A percentile compares a stretch with the other conserved stretches of the same genome.
phyloP scores from a whole-genome alignment of 2,888 invertebrate genomes.

The Cerceris rybyensis region DNA sequence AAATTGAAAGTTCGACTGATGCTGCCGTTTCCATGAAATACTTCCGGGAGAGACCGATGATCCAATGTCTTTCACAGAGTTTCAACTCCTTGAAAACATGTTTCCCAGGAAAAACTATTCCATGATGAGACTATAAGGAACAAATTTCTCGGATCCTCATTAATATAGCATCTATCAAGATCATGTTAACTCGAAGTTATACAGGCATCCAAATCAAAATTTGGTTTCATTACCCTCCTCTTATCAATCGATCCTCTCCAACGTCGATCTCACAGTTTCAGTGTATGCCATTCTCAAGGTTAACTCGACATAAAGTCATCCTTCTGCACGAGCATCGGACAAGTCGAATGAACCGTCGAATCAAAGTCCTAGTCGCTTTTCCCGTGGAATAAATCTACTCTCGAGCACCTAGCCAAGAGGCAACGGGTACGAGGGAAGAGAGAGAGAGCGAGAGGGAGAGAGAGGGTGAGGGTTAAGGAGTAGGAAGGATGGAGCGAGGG shows the following conservation, averaged over 20 bases:
- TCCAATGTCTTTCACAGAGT: no score
- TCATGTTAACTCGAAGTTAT: no score
- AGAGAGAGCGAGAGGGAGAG: slow-evolving; percentile 3
- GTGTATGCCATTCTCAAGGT: neutral
- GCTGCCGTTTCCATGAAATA: no score
- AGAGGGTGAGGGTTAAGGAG: neutral
- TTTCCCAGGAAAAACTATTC: no score
- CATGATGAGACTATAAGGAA: no score
- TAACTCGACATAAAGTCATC: slow-evolving; percentile 8
- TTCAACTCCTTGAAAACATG: no score
- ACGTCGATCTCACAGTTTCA: neutral
- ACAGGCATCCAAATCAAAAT: no score
- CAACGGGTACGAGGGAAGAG: neutral
- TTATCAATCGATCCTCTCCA: neutral
- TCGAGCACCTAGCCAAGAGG: slow-evolving; percentile 48
- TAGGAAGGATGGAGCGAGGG: no score
- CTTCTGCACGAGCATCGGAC: slow-evolving; percentile 17
- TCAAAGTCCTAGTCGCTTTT: slow-evolving; percentile 41
- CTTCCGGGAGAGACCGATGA: no score
- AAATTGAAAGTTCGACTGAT: no score
- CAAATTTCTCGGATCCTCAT: no score
- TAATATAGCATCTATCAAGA: no score
- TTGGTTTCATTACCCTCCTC: neutral
- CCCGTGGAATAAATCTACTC: slow-evolving; percentile 61
- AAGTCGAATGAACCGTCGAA: slow-evolving; percentile 21